Evolutionary conservation across 2,888 invertebrate genomes (phyloP), one percentile per base, ranked within the genome.

Genomic region (Sisyra nigra): DNA sequence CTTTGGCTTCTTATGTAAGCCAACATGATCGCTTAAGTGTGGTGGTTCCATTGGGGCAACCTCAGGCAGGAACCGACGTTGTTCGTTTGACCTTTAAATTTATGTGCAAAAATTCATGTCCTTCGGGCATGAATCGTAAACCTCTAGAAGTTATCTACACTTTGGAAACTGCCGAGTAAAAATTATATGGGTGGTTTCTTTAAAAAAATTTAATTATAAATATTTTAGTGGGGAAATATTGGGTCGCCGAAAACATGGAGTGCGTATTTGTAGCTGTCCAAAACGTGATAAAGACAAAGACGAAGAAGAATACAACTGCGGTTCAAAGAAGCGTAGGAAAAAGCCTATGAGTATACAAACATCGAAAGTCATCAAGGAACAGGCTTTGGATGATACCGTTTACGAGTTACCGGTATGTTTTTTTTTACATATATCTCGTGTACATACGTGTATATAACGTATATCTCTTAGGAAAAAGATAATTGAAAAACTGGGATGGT

Each of bases 211-310:
- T n/a, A n/a, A n/a, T n/a, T n/a, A 17, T 29, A n/a, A n/a, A n/a
- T n/a, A n/a, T 48, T 53, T 2, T 55, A 75, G 74, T 1, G 72
- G 72, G 7, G 52, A 55, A 2, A 69, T 82, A 6, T 55, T 73
- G 24, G 86, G 84, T 0, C 66, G 84, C 0, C 68, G 72, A 48
- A 65, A 68, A n/a, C 62, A 86, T 0, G 71, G 73, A n/a, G 76
- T 81, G 0, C 66, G 83, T 37, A 76, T 82, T 11, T 87, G 86
- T 55, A 77, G 83, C 2, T 85, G 85, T 53, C 84, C 84, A 0
- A 76, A 77, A 9, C 63, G 87, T 1, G 87, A 86, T 54, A 70
- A 79, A 50, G 63, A 62, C 19, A 73, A 75, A 41, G 80, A 79
- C 42, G 80, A 80, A 49, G 59, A 59, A 19, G 68, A 63, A 42